Evolutionary conservation across 2,797 vertebrate genomes (phyloP).

Genomic region (Phataginus tricuspis): DNA sequence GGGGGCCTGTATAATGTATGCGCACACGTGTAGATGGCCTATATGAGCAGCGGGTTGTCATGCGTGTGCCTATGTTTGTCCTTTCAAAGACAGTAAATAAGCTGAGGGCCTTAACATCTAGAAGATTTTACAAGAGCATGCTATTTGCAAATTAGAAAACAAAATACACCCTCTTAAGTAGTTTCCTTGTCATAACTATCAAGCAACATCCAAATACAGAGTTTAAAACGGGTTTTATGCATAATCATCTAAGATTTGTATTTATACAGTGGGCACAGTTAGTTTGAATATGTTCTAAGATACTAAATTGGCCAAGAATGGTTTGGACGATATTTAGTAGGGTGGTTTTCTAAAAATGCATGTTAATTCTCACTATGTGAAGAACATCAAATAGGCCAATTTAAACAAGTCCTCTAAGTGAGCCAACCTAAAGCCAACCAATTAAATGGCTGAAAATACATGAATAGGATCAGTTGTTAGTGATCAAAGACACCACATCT

Average conservation of each 20-base stretch:
- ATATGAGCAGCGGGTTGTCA: fast-evolving
- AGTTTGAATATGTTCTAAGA: neutral
- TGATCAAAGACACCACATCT: neutral
- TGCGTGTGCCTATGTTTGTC: neutral
- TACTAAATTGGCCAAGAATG: neutral
- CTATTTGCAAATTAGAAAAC: neutral
- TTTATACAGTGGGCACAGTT: neutral
- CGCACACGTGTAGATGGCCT: fast-evolving
- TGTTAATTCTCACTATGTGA: neutral
- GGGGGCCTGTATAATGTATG: neutral
- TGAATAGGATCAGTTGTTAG: fast-evolving
- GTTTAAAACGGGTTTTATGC: neutral
- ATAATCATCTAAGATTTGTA: neutral
- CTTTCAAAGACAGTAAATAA: neutral
- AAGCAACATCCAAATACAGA: neutral
- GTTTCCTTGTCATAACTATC: neutral
- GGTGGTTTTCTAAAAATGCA: neutral
- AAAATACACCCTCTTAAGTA: neutral
- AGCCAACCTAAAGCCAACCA: neutral
- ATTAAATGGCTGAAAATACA: neutral
- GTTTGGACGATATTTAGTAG: neutral
- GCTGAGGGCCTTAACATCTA: neutral
- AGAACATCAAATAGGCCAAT: neutral
- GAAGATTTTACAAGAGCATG: neutral
- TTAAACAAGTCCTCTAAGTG: neutral